These are phyloP conservation scores for Calyptomena viridis DNA, from an alignment of 2,113 vertebrate species.

Conservation along the genomic window DNA sequence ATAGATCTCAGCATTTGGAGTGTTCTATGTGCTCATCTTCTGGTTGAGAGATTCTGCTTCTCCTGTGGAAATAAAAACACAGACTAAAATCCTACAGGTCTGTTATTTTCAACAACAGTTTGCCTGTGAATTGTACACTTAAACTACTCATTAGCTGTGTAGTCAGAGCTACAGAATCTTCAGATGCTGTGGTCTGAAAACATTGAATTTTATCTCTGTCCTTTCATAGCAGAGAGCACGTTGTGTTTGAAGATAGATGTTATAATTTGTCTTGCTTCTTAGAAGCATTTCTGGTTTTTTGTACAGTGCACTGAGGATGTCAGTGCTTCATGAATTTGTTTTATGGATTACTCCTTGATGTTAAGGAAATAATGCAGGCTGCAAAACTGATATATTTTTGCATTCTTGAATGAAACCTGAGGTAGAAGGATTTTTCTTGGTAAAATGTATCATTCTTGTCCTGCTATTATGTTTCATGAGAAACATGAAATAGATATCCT, in stretches of 20 bases:
- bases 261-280: not conserved
- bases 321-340: not conserved
- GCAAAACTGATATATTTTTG: not conserved
- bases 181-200: not conserved
- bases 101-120: not conserved
- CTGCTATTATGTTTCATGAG: not conserved
- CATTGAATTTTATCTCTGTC: not conserved
- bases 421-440: not conserved
- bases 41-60: not conserved
- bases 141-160: not conserved
- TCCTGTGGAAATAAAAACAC: not conserved
- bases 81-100: not conserved
- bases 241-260: not conserved
- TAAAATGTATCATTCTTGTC: not conserved
- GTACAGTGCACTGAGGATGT: not conserved
- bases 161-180: not conserved
- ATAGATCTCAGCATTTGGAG: not conserved
- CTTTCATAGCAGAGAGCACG: rapidly evolving
- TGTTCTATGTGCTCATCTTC: not conserved
- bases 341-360: not conserved
- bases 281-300: not conserved
- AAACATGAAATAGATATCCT: not conserved
- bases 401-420: not conserved
- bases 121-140: not conserved
- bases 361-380: not conserved